phyloP scores from a whole-genome alignment of 2,888 invertebrate species.

The Andrena haemorrhoa region DNA sequence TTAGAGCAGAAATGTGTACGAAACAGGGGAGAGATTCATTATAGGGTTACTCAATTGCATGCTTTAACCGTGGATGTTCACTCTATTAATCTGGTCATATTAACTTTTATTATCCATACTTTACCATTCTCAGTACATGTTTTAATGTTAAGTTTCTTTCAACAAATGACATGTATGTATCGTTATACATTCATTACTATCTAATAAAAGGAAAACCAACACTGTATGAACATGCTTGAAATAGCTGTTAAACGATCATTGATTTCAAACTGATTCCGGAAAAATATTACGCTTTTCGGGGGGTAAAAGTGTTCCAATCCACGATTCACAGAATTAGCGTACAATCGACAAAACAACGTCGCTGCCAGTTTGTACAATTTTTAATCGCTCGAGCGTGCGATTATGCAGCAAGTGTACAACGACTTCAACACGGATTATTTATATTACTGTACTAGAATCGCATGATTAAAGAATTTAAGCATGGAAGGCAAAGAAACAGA shows the following conservation, averaged over 20 bases:
- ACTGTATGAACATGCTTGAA: slow-evolving; percentile 26
- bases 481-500: slow-evolving; percentile 17
- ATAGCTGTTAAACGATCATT: slow-evolving; percentile 25
- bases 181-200: slow-evolving; percentile 44
- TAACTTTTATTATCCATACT: slow-evolving; percentile 56
- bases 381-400: slow-evolving; percentile 28
- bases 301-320: slow-evolving; percentile 32
- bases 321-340: slow-evolving; percentile 16
- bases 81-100: slow-evolving; percentile 38
- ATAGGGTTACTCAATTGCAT: slow-evolving; percentile 19
- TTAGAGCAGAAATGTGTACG: slow-evolving; percentile 16
- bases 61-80: slow-evolving; percentile 20
- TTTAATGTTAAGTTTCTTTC: slow-evolving; percentile 34
- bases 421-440: slow-evolving; percentile 48
- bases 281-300: slow-evolving; percentile 15
- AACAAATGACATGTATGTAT: slow-evolving; percentile 44
- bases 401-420: slow-evolving; percentile 38
- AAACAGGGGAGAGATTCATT: slow-evolving; percentile 22
- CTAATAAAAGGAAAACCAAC: slow-evolving; percentile 22
- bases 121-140: slow-evolving; percentile 49
- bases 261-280: slow-evolving; percentile 7
- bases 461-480: slow-evolving; percentile 28
- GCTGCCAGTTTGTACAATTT: slow-evolving; percentile 45
- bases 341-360: slow-evolving; percentile 12
- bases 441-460: slow-evolving; percentile 31